A percentile compares a stretch with the other conserved stretches of the same genome.
Evolutionary conservation across 2,888 invertebrate genomes (phyloP).

Genomic region (Apodemia mormo): DNA sequence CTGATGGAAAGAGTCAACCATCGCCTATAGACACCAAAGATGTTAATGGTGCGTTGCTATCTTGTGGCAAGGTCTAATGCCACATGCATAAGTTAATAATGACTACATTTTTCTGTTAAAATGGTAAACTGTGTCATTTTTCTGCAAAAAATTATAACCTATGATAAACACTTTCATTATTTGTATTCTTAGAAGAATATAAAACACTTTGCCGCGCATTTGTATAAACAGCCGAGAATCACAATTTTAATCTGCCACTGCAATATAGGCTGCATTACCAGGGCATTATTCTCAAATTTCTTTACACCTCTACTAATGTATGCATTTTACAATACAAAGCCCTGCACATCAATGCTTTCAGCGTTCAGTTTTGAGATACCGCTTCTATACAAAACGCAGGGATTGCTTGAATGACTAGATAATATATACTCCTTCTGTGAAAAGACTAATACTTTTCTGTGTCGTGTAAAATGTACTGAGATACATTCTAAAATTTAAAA

Average conservation of each 20-base stretch:
- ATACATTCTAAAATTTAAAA: not conserved
- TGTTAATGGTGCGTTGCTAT: no score
- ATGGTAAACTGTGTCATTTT: no score
- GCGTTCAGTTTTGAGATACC: conserved; percentile 20
- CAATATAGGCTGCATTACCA: not conserved
- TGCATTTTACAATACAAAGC: conserved; percentile 24
- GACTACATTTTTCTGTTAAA: no score
- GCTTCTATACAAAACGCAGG: conserved; percentile 15
- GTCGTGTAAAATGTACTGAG: conserved; percentile 6
- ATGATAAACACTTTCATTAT: not conserved
- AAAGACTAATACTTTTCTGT: conserved; percentile 10
- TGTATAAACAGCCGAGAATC: conserved; percentile 8
- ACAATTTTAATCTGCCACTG: not conserved
- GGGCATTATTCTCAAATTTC: not conserved
- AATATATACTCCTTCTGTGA: conserved; percentile 9
- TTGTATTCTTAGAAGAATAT: not conserved
- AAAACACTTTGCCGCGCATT: conserved; percentile 2
- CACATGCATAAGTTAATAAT: no score
- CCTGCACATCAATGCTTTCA: conserved; percentile 17
- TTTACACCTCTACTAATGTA: conserved; percentile 18
- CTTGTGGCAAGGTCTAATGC: no score
- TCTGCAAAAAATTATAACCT: not conserved
- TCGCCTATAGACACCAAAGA: no score
- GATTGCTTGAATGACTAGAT: conserved; percentile 14
- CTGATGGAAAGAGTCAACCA: no score